Percentiles rank a stretch among this genome's conserved stretches.
phyloP scores from a whole-genome alignment of 2,888 invertebrate species.

The Sphaerophoria rueppellii region DNA sequence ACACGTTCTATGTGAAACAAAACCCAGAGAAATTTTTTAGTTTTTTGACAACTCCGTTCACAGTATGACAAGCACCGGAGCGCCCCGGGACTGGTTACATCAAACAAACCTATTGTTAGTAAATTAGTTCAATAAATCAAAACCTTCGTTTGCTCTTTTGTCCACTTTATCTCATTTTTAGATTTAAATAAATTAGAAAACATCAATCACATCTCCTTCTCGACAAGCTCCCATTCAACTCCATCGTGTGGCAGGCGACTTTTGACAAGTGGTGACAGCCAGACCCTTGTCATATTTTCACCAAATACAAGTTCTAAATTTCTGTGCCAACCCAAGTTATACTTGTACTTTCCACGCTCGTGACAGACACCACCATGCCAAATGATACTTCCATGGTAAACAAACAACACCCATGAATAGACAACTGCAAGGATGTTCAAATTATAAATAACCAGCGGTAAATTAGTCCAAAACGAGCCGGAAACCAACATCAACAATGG shows the following conservation, averaged over 20 bases:
- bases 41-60: no score
- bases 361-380: slow-evolving; percentile 86
- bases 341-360: slow-evolving; percentile 84
- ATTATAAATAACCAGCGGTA: slow-evolving; percentile 87
- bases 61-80: no score
- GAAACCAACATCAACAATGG: slow-evolving; percentile 88
- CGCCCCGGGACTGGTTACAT: no score
- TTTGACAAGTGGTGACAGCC: slow-evolving; percentile 89
- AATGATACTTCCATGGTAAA: slow-evolving; percentile 88
- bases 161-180: not conserved
- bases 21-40: no score
- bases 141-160: no score
- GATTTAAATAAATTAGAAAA: not conserved
- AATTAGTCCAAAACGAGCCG: slow-evolving; percentile 86
- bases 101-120: no score
- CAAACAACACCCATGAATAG: slow-evolving; percentile 87
- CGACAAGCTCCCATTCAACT: slow-evolving; percentile 82
- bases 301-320: slow-evolving; percentile 91
- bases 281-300: slow-evolving; percentile 88
- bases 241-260: slow-evolving; percentile 92
- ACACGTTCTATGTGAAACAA: no score
- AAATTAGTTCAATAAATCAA: no score
- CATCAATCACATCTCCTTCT: not conserved
- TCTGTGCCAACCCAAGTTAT: slow-evolving; percentile 87
- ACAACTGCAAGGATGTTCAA: slow-evolving; percentile 87